These are phyloP conservation scores for Caenorhabditis sinica DNA, from an alignment of 2,888 invertebrate species.

Conservation along the genomic window DNA sequence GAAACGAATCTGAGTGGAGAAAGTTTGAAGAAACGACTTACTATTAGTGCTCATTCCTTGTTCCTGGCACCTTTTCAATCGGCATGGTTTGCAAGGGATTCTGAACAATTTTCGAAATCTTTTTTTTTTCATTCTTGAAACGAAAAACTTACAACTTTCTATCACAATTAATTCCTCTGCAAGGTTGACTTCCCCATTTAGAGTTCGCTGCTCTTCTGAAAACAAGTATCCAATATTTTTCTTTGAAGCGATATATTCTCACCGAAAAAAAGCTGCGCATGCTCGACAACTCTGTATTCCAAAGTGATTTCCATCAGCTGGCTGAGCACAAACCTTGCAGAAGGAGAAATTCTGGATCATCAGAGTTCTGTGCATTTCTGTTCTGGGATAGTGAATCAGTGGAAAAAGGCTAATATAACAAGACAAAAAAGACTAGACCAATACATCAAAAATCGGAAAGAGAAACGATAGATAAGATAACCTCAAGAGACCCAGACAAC, in stretches of 20 bases:
- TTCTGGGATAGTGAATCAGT: too few relatives aligned
- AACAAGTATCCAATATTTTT: background rate
- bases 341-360: constrained; percentile 1
- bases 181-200: constrained; percentile 6
- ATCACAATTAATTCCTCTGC: background rate
- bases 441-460: background rate
- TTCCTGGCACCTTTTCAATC: constrained; percentile 20
- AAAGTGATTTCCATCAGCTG: constrained; percentile 59
- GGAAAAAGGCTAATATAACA: background rate
- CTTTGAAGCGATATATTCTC: background rate
- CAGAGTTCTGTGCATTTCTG: constrained; percentile 2
- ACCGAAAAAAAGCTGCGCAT: constrained; percentile 68
- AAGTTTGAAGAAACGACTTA: too few relatives aligned
- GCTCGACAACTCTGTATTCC: constrained; percentile 63
- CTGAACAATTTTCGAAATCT: background rate
- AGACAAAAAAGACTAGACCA: background rate
- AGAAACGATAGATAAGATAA: background rate
- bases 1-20: too few relatives aligned
- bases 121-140: background rate
- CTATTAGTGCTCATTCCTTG: constrained; percentile 38
- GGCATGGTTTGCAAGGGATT: constrained; percentile 31
- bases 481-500: constrained; percentile 7
- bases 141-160: constrained; percentile 14
- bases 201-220: constrained; percentile 19
- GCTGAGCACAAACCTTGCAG: constrained; percentile 57